phyloP scores from a whole-genome alignment of 2,113 vertebrate genomes.

The Carassius carassius region DNA sequence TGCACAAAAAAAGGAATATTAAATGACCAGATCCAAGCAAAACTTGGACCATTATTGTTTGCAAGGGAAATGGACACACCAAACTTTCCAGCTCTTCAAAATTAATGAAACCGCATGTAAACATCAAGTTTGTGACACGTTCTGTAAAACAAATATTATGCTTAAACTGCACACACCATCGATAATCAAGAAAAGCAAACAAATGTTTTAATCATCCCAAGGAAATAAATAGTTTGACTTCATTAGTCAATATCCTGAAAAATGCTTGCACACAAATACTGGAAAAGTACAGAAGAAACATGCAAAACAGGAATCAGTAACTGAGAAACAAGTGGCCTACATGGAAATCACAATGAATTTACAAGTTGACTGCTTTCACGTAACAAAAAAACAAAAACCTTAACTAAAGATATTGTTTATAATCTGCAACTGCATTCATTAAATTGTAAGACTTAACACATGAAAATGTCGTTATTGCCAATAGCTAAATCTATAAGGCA shows the following conservation, averaged over 20 bases:
- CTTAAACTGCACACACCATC: background rate
- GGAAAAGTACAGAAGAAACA: constrained; percentile 15
- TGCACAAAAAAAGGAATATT: background rate
- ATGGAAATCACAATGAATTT: constrained; percentile 28
- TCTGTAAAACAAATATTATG: background rate
- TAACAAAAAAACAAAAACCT: background rate
- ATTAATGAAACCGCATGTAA: background rate
- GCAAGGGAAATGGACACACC: background rate
- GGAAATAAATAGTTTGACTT: background rate
- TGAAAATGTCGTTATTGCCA: no score
- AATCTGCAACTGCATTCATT: no score
- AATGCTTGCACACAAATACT: background rate
- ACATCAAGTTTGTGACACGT: background rate
- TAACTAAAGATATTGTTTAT: no score
- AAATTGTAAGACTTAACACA: no score
- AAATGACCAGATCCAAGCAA: background rate
- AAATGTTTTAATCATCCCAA: background rate
- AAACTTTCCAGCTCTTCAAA: background rate
- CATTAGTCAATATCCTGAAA: background rate
- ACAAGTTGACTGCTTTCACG: constrained; percentile 14
- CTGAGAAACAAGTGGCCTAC: constrained; percentile 14
- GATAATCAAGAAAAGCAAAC: background rate
- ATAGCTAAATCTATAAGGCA: background rate
- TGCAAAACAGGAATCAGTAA: constrained; percentile 20
- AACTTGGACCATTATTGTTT: background rate